A percentile compares a stretch with the other conserved stretches of the same genome.
phyloP scores from a whole-genome alignment of 2,113 vertebrate species.

The Hemibates koningsi region DNA sequence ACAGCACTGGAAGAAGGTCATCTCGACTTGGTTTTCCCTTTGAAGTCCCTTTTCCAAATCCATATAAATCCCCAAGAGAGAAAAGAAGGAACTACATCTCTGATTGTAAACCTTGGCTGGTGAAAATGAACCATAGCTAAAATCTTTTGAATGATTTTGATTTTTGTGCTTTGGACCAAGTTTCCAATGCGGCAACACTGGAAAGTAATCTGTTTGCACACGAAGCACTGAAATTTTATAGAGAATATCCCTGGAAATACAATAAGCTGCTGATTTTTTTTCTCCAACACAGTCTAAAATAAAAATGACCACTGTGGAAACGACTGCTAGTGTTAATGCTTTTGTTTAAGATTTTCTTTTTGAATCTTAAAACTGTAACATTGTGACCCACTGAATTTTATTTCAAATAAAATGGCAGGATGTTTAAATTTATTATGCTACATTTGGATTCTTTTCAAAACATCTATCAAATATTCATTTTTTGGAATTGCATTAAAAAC shows the following conservation, averaged over 20 bases:
- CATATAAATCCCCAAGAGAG: neutral
- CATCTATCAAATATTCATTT: fast-evolving
- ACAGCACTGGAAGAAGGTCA: neutral
- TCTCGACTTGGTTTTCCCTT: neutral
- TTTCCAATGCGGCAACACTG: neutral
- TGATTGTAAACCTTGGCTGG: neutral
- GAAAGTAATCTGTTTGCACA: neutral
- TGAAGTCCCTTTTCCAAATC: neutral
- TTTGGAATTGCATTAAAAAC: neutral
- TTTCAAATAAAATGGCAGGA: neutral
- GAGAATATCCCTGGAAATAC: neutral
- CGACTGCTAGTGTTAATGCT: neutral
- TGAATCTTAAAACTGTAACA: neutral
- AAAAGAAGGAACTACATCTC: neutral
- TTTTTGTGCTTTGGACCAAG: neutral
- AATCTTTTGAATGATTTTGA: neutral
- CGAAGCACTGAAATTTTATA: neutral
- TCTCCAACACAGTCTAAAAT: neutral
- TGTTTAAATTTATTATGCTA: fast-evolving
- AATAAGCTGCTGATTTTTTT: neutral
- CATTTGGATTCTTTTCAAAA: neutral
- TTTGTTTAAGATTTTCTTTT: neutral
- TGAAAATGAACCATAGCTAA: neutral
- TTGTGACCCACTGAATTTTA: neutral
- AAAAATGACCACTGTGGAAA: neutral